A percentile compares a stretch with the other conserved stretches of the same genome.
Evolutionary conservation across 1,140 invertebrate species (phyloP).

Genomic region (Heliothis subflexa): DNA sequence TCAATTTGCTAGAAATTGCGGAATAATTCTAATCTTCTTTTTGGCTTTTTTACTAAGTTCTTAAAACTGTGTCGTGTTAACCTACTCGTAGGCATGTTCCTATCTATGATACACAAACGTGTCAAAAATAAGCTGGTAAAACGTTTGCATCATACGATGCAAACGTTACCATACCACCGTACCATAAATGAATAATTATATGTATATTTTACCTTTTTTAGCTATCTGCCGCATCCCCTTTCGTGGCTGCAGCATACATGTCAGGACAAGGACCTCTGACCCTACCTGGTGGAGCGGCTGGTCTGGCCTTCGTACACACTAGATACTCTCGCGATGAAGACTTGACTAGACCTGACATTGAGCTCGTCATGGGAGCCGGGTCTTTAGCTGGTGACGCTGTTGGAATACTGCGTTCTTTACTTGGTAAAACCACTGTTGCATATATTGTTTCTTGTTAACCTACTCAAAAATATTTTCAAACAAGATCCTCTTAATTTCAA

Average conservation of each 20-base stretch:
- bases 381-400: slow-evolving; percentile 90
- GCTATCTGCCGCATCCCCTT: slow-evolving; percentile 80
- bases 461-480: not conserved
- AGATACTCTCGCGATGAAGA: slow-evolving; percentile 71
- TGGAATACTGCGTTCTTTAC: slow-evolving; percentile 88
- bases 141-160: not conserved
- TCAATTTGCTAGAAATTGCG: not conserved
- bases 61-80: too few species aligned
- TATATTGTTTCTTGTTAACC: not conserved
- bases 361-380: slow-evolving; percentile 91
- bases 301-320: slow-evolving; percentile 89
- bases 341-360: slow-evolving; percentile 90
- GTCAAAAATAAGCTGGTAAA: not conserved
- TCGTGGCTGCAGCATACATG: slow-evolving; percentile 87
- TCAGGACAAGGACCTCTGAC: slow-evolving; percentile 89
- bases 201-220: slow-evolving; percentile 53
- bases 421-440: slow-evolving; percentile 71
- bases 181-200: too few species aligned
- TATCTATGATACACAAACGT: too few species aligned
- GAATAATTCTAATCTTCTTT: not conserved
- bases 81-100: too few species aligned
- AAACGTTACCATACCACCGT: too few species aligned
- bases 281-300: slow-evolving; percentile 90
- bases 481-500: slow-evolving; percentile 1
- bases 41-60: too few species aligned